phyloP scores from a whole-genome alignment of 2,888 invertebrate genomes.

The Branchipolynoe longqiensis region DNA sequence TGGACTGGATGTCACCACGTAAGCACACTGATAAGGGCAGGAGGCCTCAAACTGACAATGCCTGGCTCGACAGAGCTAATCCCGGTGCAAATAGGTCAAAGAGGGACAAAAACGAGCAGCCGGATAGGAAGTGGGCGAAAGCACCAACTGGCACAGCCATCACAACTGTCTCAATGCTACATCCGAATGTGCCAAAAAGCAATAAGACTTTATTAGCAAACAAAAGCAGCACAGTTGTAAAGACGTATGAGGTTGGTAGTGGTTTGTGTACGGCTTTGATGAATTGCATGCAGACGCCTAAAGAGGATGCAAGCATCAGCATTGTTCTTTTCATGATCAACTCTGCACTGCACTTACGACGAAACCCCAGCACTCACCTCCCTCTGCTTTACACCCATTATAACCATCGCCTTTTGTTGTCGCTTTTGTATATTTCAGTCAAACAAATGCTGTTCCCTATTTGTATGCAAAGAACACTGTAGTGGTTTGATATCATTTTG shows the following conservation, averaged over 20 bases:
- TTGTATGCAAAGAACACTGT: too few relatives aligned
- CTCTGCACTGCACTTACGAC: conserved; percentile 9
- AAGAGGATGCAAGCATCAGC: neutral
- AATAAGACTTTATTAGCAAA: neutral
- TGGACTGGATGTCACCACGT: conserved; percentile 47
- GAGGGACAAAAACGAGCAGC: neutral
- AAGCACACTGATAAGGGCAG: neutral
- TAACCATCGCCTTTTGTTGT: too few relatives aligned
- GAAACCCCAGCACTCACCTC: too few relatives aligned
- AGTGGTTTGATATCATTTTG: neutral
- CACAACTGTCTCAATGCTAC: conserved; percentile 24
- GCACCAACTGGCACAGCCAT: neutral
- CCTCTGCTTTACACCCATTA: too few relatives aligned
- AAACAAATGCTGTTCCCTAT: too few relatives aligned
- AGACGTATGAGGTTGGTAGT: conserved; percentile 26
- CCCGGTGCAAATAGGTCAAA: neutral
- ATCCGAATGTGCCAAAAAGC: conserved; percentile 27
- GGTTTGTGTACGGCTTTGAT: too few relatives aligned
- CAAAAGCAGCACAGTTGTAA: neutral
- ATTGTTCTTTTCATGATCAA: neutral
- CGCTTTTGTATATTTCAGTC: neutral
- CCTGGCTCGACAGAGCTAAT: neutral
- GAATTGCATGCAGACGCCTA: too few relatives aligned
- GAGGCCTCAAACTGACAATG: neutral
- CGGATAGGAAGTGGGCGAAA: neutral